phyloP scores from a whole-genome alignment of 1,140 invertebrate genomes.

The Drosophila cardini region DNA sequence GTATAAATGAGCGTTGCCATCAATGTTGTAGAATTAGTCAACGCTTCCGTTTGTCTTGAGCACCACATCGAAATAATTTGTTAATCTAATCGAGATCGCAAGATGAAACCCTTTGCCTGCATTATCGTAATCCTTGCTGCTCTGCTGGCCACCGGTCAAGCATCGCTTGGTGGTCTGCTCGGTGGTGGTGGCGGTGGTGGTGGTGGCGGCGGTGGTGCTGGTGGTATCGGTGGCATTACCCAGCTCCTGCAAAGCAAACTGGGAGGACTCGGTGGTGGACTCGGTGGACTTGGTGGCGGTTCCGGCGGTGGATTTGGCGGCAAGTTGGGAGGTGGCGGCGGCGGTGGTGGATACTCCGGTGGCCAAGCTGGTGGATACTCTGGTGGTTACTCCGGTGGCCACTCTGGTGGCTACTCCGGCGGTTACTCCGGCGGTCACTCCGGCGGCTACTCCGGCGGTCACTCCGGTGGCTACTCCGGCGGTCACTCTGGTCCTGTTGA shows the following conservation, averaged over 20 bases:
- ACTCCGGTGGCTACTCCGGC: constrained; percentile 30
- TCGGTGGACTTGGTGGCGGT: constrained; percentile 29
- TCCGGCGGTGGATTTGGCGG: constrained; percentile 53
- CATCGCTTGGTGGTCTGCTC: constrained; percentile 61
- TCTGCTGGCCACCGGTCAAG: constrained; percentile 60
- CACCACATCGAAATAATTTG: constrained; percentile 43
- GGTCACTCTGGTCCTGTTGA: constrained; percentile 34
- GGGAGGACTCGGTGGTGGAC: constrained; percentile 44
- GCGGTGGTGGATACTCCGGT: constrained; percentile 43
- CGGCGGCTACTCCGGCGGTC: constrained; percentile 43
- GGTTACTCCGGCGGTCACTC: constrained; percentile 26
- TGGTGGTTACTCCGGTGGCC: constrained; percentile 33
- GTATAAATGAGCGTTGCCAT: constrained; percentile 63
- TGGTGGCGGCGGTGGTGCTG: constrained; percentile 46
- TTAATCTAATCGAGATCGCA: constrained; percentile 17
- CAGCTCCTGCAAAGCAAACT: constrained; percentile 68
- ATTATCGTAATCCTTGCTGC: constrained; percentile 72
- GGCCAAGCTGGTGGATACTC: constrained; percentile 27
- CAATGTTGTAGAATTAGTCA: constrained; percentile 62
- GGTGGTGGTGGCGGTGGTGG: constrained; percentile 70
- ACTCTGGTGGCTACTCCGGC: constrained; percentile 46
- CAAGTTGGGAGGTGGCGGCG: constrained; percentile 31
- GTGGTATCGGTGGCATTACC: constrained; percentile 49
- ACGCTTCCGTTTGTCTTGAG: constrained; percentile 63
- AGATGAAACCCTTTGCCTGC: constrained; percentile 76